Percentiles rank a stretch among this genome's conserved stretches.
phyloP scores from a whole-genome alignment of 2,797 vertebrate genomes.

The Eupleurogrammus muticus region DNA sequence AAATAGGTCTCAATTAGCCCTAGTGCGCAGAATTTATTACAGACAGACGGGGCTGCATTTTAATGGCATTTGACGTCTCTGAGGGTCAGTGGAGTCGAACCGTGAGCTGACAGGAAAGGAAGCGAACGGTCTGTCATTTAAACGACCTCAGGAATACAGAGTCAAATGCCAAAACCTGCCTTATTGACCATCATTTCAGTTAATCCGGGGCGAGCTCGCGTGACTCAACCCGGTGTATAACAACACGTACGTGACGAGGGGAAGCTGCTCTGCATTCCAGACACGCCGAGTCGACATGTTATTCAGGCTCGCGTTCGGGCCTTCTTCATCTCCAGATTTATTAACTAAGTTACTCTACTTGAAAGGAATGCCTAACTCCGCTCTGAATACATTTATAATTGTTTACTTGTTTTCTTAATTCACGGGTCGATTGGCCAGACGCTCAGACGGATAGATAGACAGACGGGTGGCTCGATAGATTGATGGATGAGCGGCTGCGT shows the following conservation, averaged over 20 bases:
- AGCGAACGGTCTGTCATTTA: constrained; percentile 4
- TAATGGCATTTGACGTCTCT: constrained; percentile 31
- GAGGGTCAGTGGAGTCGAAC: constrained; percentile 22
- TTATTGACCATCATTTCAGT: constrained; percentile 11
- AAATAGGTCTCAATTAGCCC: constrained; percentile 52
- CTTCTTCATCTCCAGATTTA: constrained; percentile 41
- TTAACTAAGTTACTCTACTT: constrained; percentile 41
- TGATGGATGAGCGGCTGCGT: constrained; percentile 3
- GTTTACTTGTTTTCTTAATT: constrained; percentile 45
- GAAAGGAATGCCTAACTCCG: constrained; percentile 42
- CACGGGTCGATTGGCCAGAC: constrained; percentile 13
- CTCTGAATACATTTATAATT: constrained; percentile 27
- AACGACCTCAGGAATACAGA: constrained; percentile 10
- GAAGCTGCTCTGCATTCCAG: constrained; percentile 29
- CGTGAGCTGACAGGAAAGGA: constrained; percentile 17
- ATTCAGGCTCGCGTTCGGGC: constrained; percentile 27
- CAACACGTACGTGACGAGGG: constrained; percentile 23
- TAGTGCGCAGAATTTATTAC: constrained; percentile 11
- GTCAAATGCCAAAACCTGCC: constrained; percentile 20
- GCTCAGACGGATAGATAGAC: constrained; percentile 10
- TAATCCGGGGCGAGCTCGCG: neutral
- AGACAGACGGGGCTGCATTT: constrained; percentile 20
- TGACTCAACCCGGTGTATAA: constrained; percentile 4
- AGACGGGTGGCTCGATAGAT: constrained; percentile 14
- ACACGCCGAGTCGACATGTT: constrained; percentile 23